Evolutionary conservation across 2,888 invertebrate species (phyloP), one percentile per base, ranked within the genome.

Genomic region (Aphrophora alni): DNA sequence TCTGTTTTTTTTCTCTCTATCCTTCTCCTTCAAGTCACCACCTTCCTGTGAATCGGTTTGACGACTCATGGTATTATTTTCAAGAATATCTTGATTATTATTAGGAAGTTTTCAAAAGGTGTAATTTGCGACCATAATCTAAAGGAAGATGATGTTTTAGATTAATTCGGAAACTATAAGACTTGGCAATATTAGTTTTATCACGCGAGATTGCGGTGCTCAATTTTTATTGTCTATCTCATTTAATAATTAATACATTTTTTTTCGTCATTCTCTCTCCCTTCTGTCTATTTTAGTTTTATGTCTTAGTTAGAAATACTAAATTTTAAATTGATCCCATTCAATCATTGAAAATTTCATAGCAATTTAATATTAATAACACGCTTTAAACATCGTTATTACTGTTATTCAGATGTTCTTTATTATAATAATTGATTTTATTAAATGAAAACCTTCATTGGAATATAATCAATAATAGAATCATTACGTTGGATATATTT

Each of bases 81-180:
- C 59, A n/a, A 59, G 21, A 59, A 73, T 79, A 79, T 74, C 78
- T 79, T 25, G 78, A 79, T 79, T 74, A 69, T 79, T 79, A 79
- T 79, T 79, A 79, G 78, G 78, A 38, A 79, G 74, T 79, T 79
- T 79, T 79, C 74, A 26, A 69, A 73, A 79, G 59, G 59, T 79
- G 78, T 79, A 79, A 79, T 79, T 79, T 79, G 78, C 73, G 74
- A 33, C 74, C 78, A 79, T 79, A 73, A 79, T 79, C 73, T 38
- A 12, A 68, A 79, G 78, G 59, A 51, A 44, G 78, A 79, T 79
- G 78, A 24, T 74, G 74, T 73, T 79, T 79, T 74, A 59, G 59
- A 59, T 59, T 59, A 59, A 59, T 59, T 59, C 59, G 59, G 59
- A 59, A 59, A 59, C 59, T 59, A 59, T 44, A 44, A 17, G 17